These are phyloP conservation scores for Solea solea DNA, from an alignment of 2,113 vertebrate species.

Conservation along the genomic window DNA sequence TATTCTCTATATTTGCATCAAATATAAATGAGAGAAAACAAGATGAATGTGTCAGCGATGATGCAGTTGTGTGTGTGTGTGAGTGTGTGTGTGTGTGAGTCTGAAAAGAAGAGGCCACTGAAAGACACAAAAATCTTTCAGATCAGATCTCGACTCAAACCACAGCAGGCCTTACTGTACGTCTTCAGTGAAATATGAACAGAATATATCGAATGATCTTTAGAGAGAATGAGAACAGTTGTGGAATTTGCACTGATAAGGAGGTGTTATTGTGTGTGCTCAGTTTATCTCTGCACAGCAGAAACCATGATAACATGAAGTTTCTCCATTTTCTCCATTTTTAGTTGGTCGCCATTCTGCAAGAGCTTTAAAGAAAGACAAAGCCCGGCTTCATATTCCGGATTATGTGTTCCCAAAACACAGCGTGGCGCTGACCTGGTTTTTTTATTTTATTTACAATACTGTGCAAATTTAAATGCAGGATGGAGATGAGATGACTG, in stretches of 20 bases:
- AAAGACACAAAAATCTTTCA: constrained; percentile 16
- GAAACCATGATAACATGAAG: constrained; percentile 41
- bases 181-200: constrained; percentile 8
- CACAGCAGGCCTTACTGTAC: constrained; percentile 24
- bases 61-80: constrained; percentile 43
- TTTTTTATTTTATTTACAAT: constrained; percentile 33
- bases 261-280: constrained; percentile 2
- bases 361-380: constrained; percentile 42
- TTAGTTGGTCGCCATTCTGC: constrained; percentile 62
- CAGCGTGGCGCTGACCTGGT: constrained; percentile 46
- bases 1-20: constrained; percentile 3
- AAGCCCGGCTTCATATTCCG: constrained; percentile 20
- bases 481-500: constrained; percentile 21
- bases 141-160: constrained; percentile 32
- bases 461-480: constrained; percentile 37
- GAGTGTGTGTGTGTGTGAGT: too few relatives aligned
- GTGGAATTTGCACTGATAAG: constrained; percentile 29
- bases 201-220: constrained; percentile 8
- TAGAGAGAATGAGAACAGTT: constrained; percentile 11
- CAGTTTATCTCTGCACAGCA: constrained; percentile 18
- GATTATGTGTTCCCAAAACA: constrained; percentile 17
- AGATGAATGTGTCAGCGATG: constrained; percentile 17
- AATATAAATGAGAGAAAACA: constrained; percentile 18
- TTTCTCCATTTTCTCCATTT: constrained; percentile 68
- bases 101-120: constrained; percentile 16